Evolutionary conservation across 2,888 invertebrate genomes (phyloP).

Genomic region (Rhabditophanes sp.): DNA sequence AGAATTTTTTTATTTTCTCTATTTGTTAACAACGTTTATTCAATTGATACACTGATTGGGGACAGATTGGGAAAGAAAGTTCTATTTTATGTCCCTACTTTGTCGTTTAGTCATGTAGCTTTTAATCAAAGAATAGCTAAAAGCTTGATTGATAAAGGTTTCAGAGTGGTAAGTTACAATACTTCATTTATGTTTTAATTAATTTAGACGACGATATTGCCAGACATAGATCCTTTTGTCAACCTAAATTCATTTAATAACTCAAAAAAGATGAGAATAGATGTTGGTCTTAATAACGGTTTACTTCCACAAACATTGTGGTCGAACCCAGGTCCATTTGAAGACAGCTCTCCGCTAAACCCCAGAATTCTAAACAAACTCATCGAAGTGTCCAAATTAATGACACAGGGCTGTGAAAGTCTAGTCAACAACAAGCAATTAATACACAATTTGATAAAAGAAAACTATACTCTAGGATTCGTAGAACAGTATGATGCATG

Average conservation of each 20-base stretch:
- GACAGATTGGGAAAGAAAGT: conserved; percentile 8
- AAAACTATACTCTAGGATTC: conserved; percentile 26
- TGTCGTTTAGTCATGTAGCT: conserved; percentile 32
- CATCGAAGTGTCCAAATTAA: conserved; percentile 22
- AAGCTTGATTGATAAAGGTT: conserved; percentile 16
- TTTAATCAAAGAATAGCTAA: conserved; percentile 31
- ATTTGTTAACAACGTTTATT: too few relatives aligned
- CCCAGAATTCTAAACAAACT: conserved; percentile 27
- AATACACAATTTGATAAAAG: conserved; percentile 8
- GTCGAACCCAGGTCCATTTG: conserved; percentile 33
- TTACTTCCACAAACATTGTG: conserved; percentile 22
- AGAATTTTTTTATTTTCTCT: too few relatives aligned
- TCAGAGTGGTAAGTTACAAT: conserved; percentile 20
- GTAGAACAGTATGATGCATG: conserved; percentile 37
- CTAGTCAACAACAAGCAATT: conserved; percentile 7
- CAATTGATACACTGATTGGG: too few relatives aligned
- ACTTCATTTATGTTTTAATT: conserved; percentile 1
- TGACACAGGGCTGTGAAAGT: too few relatives aligned
- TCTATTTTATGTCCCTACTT: conserved; percentile 32
- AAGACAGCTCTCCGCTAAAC: conserved; percentile 28
- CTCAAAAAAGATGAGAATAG: conserved; percentile 11
- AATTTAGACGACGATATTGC: conserved; percentile 12
- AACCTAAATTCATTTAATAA: conserved; percentile 1
- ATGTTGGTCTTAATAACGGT: conserved; percentile 12
- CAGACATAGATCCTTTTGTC: conserved; percentile 14